Evolutionary conservation across 1,140 invertebrate genomes (phyloP), one percentile per base, ranked within the genome.

Genomic region (Hestina assimilis): DNA sequence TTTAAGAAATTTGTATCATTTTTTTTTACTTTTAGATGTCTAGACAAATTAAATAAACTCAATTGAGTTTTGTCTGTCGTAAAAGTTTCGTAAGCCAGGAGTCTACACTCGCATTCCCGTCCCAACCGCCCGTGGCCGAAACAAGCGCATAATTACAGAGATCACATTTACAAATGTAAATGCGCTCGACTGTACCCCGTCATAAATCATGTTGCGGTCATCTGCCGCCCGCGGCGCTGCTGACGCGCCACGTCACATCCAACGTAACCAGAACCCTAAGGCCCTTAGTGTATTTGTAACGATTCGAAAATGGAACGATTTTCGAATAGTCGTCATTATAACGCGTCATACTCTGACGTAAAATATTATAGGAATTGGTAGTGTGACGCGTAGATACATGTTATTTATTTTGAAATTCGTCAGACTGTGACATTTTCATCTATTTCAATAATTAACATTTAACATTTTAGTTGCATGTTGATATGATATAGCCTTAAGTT

Each of bases 61-160:
- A 14, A 3, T n/a, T 35, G n/a, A 5, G 7, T 20, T 50, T 15
- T 47, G 12, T 26, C n/a, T n/a, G 26, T 28, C 24, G 28, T 21
- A 23, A n/a, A 8, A 8, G 11, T 14, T 14, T 15, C 12, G 72
- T 75, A 73, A 72, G 66, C 69, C 74, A 63, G 74, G 46, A 77
- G 77, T 69, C 47, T 64, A 11, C 15, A 38, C 54, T 41, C 46
- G 55, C 20, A 35, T 48, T 15, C 56, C 35, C 43, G 15, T 33
- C 31, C 15, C 31, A 66, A 71, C 58, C 66, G 75, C 70, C 72
- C 29, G 54, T 65, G 69, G 75, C 69, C 73, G 66, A 75, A 77
- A 73, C 76, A 79, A 76, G 74, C 70, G 60, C 66, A 71, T 84
- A 82, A 82, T 84, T 84, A 84, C 72, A 72, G 50, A 69, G 72